These are phyloP conservation scores for Drosophila leonis DNA, from an alignment of 2,888 invertebrate genomes.

Conservation along the genomic window DNA sequence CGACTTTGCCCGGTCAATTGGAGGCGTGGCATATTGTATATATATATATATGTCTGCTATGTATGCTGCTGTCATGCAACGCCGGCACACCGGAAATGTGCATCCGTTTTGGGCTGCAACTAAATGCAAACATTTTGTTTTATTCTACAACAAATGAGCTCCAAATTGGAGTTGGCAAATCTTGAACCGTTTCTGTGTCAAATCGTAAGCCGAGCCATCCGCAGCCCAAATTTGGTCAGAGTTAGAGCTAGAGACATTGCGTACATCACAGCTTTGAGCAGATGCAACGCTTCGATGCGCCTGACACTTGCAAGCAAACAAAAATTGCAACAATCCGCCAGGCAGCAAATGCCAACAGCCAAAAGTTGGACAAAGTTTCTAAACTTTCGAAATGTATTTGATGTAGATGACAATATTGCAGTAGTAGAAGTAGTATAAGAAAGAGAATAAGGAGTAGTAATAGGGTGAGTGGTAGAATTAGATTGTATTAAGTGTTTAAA, in stretches of 20 bases:
- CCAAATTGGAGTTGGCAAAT: slow-evolving; percentile 66
- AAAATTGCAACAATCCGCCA: slow-evolving; percentile 58
- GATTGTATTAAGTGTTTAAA: not conserved
- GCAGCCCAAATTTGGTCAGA: slow-evolving; percentile 44
- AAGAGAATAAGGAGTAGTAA: not conserved
- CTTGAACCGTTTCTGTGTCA: slow-evolving; percentile 66
- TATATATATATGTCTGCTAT: not conserved
- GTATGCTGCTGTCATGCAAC: slow-evolving; percentile 73
- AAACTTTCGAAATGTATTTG: not conserved
- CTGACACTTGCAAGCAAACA: slow-evolving; percentile 62
- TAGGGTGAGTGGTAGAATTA: not conserved
- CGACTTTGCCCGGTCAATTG: slow-evolving; percentile 49
- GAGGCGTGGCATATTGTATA: slow-evolving; percentile 47
- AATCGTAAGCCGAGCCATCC: slow-evolving; percentile 52
- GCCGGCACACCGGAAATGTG: slow-evolving; percentile 61
- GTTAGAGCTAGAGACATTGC: slow-evolving; percentile 43
- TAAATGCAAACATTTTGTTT: slow-evolving; percentile 61
- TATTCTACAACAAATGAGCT: slow-evolving; percentile 53
- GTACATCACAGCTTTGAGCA: slow-evolving; percentile 31
- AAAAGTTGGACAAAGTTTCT: not conserved
- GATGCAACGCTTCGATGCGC: slow-evolving; percentile 72
- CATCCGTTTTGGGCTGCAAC: slow-evolving; percentile 66
- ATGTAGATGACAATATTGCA: not conserved
- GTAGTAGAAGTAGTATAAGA: not conserved
- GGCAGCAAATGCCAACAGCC: slow-evolving; percentile 31